Percentiles rank a stretch among this genome's conserved stretches.
Conservation (phyloP, 1,140 invertebrate genomes). For the Papilio dardanus region DNA sequence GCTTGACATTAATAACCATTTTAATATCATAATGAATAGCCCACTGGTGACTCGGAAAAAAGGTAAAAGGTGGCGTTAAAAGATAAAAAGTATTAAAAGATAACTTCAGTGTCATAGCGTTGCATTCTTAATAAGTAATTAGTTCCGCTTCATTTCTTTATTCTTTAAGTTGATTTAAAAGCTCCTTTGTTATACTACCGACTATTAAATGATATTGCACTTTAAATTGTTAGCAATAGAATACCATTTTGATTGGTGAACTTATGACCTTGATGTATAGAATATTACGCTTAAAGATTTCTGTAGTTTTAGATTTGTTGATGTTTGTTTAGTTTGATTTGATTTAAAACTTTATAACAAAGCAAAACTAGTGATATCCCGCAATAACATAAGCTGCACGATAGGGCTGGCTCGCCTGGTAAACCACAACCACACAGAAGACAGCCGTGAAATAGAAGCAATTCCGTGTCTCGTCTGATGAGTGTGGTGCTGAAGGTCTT, state of each 20-base stretch:
- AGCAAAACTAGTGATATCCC: no score
- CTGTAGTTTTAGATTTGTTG: no score
- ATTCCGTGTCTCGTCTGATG: no score
- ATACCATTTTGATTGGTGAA: neutral
- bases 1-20: slow-evolving; percentile 11
- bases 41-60: neutral
- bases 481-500: no score
- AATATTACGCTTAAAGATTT: no score
- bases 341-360: no score
- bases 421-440: no score
- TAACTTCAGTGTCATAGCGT: slow-evolving; percentile 24
- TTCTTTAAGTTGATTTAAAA: slow-evolving; percentile 34
- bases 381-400: no score
- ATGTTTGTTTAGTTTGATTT: no score
- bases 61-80: slow-evolving; percentile 3
- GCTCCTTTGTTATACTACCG: slow-evolving; percentile 7
- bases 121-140: slow-evolving; percentile 33
- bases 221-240: neutral
- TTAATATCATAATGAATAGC: neutral
- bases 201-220: neutral
- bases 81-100: slow-evolving; percentile 24
- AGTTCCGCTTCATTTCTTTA: slow-evolving; percentile 27
- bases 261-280: no score
- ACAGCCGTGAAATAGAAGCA: no score
- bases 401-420: no score